These are phyloP conservation scores for Oithona nana DNA, from an alignment of 2,888 invertebrate species.

Conservation along the genomic window DNA sequence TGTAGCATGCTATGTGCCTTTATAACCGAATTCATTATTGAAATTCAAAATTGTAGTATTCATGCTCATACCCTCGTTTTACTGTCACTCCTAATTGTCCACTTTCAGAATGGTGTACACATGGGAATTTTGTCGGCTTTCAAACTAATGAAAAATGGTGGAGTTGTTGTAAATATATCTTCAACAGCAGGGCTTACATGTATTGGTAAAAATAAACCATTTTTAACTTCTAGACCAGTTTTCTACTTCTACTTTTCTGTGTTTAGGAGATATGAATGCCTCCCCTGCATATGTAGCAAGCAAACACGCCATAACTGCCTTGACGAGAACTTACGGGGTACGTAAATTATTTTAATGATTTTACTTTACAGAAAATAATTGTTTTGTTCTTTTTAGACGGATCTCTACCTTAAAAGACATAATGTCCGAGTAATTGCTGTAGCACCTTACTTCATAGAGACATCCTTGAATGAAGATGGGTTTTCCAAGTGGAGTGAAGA, in stretches of 20 bases:
- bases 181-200: neutral
- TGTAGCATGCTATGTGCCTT: too few relatives aligned
- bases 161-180: neutral
- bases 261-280: neutral
- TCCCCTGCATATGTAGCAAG: conserved; percentile 4
- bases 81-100: too few relatives aligned
- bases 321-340: conserved; percentile 3
- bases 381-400: conserved; percentile 1
- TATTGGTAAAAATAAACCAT: too few relatives aligned
- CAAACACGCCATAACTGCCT: conserved; percentile 5
- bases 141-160: neutral
- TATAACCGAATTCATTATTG: too few relatives aligned
- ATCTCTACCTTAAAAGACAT: neutral
- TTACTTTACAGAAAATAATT: neutral
- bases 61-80: too few relatives aligned
- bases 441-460: conserved; percentile 1
- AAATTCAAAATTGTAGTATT: too few relatives aligned
- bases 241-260: too few relatives aligned
- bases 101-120: neutral
- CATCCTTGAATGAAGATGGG: neutral
- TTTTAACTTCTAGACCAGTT: too few relatives aligned
- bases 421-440: neutral
- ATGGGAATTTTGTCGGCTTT: neutral
- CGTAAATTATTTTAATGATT: neutral
- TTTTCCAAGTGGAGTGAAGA: neutral